Base-by-base conservation (phyloP, 2,113 vertebrate species). In the Salvelinus fontinalis region DNA sequence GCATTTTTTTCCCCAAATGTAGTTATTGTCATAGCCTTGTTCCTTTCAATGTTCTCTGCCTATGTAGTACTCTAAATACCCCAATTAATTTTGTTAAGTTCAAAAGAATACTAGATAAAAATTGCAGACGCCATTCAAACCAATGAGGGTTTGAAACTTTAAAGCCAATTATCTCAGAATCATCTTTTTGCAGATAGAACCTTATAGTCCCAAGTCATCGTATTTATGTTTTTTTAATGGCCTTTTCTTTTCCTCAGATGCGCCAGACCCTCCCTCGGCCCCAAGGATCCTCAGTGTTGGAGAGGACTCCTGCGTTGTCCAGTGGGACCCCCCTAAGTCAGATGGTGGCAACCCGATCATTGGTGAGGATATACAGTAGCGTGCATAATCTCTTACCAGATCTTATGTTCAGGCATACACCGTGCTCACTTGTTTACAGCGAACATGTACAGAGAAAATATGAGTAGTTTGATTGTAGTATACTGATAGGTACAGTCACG, bases 281-380 rank as follows among this genome's bases (percentile, higher is more conserved):
- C 95, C 97, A 66, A 90, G 81, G 75, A 95, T 99, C 83, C 91
- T 95, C 79, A 95, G 96, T 0, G 92, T 99, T 62, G 96, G 96
- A 51, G 97, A 98, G 86, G 98, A 99, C 85, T 97, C 92, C 18
- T 99, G 98, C 22, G 87, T 92, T 0, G 95, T 96, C 71, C 92
- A 95, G 66, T 99, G 97, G 97, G 94, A 97, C 24, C 93, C 95
- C 0, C 98, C 98, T 4, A 84, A 87, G 75, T 97, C 95, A 1
- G 95, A 99, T 1, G 98, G 98, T 0, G 97, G 97, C n/a, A 95
- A 97, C 84, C 95, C 96, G 0, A 74, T 99, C 27, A 93, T 95
- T 70, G 98, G 98, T 98, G 92, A 95, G 90, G 75, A 24, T 22
- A 13, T 68, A 12, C 64, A 48, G 26, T 69, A 74, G 1, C 39